Conservation (phyloP, 2,888 invertebrate species). For the Acrobasis consociella region DNA sequence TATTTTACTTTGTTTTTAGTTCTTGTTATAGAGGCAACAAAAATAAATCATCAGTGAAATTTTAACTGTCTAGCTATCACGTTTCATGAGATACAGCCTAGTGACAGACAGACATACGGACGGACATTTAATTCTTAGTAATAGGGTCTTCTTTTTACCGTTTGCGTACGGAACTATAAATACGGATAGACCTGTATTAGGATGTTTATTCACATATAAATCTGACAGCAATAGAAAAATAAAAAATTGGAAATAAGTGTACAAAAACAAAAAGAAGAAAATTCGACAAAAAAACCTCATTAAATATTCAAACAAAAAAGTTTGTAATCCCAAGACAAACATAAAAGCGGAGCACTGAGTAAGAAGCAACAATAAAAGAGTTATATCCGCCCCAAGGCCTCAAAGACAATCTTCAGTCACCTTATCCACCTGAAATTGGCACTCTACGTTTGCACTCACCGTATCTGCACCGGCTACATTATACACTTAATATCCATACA, state of each 20-base stretch:
- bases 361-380: constrained; percentile 21
- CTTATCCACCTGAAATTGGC: constrained; percentile 63
- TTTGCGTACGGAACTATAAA: too few species aligned
- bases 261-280: neutral
- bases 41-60: too few species aligned
- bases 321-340: constrained; percentile 3
- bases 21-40: too few species aligned
- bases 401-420: constrained; percentile 35
- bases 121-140: too few species aligned
- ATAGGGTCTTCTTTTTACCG: too few species aligned
- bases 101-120: too few species aligned
- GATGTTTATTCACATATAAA: neutral
- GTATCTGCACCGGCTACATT: constrained; percentile 49
- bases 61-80: too few species aligned
- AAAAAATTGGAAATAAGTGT: neutral
- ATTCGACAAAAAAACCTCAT: neutral
- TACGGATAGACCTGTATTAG: too few species aligned
- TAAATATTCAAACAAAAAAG: constrained; percentile 17
- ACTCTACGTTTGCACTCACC: constrained; percentile 60
- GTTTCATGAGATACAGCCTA: too few species aligned
- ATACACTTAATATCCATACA: constrained; percentile 54
- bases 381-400: constrained; percentile 23
- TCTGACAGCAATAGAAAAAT: neutral
- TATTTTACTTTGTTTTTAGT: too few species aligned
- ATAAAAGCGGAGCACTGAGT: neutral